Evolutionary conservation across 1,140 invertebrate genomes (phyloP), one percentile per base, ranked within the genome.

Genomic region (Zaprionus camerounensis): DNA sequence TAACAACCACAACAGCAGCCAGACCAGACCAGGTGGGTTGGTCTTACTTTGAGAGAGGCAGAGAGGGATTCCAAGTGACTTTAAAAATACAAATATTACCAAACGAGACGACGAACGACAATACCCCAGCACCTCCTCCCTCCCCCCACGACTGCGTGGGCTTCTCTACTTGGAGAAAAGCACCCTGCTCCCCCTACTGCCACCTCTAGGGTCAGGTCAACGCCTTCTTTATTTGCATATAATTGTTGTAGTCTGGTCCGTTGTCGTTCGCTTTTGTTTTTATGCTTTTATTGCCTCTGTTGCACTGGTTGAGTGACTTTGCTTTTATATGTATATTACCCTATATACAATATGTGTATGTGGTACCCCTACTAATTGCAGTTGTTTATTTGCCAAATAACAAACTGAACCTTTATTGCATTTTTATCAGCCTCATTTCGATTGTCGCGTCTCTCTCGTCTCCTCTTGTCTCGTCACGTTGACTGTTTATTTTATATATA

Each of bases 151-250:
- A 36, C 38, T 73, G 64, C 70, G 78, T 80, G 71, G 78, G 62
- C 78, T n/a, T 11, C n/a, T n/a, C 38, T 7, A 41, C 38, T 41
- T 41, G 38, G n/a, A 34, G 31, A 2, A 34, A 9, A 3, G 31
- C 31, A 34, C 31, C 31, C 31, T 34, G 0, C 31, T 34, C 31
- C 15, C 28, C 31, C 34, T 63, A 81, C 58, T 34, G 24, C 13
- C 38, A n/a, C 13, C 56, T 65, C 34, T 66, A 51, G 53, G 53
- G 61, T 76, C 69, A 72, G 72, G 76, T 73, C 71, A 81, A 75
- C 62, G 78, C 65, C 74, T 77, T 20, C 62, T 72, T 64, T 71
- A 79, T 79, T 71, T 82, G 80, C 80, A 82, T 82, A 75, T 49
- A 38, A 61, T 64, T 51, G 36, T 34, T 56, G n/a, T 46, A 46